These are phyloP conservation scores for Pyrrhia umbra DNA, from an alignment of 2,888 invertebrate genomes.

Conservation along the genomic window DNA sequence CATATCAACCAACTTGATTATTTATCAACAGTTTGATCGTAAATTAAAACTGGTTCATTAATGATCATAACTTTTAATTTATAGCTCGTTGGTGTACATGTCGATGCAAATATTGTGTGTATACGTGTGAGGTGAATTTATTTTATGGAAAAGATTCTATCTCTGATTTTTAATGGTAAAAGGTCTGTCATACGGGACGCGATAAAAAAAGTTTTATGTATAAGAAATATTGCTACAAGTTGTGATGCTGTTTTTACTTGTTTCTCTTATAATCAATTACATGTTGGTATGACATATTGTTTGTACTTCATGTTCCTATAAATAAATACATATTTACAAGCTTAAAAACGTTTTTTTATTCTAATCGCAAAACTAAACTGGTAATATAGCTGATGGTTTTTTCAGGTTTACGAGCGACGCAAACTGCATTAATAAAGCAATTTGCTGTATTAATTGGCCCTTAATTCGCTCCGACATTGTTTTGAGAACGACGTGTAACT, in stretches of 20 bases:
- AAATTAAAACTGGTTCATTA: constrained; percentile 86
- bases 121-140: constrained; percentile 73
- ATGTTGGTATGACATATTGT: constrained; percentile 13
- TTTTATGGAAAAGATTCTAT: constrained; percentile 69
- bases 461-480: constrained; percentile 80
- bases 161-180: constrained; percentile 59
- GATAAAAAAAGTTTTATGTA: constrained; percentile 44
- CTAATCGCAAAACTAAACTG: constrained; percentile 34
- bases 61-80: constrained; percentile 85
- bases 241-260: not conserved
- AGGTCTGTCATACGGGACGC: constrained; percentile 40
- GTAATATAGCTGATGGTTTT: constrained; percentile 46
- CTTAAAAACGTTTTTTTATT: constrained; percentile 32
- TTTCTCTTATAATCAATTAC: constrained; percentile 28
- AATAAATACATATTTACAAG: constrained; percentile 5
- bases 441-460: constrained; percentile 83
- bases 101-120: constrained; percentile 75
- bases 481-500: constrained; percentile 62
- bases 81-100: constrained; percentile 75
- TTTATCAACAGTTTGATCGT: constrained; percentile 80
- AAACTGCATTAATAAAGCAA: constrained; percentile 81
- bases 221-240: constrained; percentile 33
- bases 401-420: constrained; percentile 74
- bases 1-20: constrained; percentile 75
- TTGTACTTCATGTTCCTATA: not conserved